phyloP scores from a whole-genome alignment of 2,113 vertebrate genomes.

The Rhabdornis inornatus region DNA sequence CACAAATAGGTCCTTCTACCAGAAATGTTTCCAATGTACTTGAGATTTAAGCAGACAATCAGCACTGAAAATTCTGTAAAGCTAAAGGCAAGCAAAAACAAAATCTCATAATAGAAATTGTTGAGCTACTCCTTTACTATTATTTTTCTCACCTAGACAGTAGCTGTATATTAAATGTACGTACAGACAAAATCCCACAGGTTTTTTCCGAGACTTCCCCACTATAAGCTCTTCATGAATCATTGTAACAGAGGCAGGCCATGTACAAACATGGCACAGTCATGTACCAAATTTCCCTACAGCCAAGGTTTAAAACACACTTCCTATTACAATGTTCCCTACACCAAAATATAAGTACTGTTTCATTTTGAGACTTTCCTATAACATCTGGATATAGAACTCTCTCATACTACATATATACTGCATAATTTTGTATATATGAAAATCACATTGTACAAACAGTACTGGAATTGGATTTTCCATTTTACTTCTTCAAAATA shows the following conservation, averaged over 20 bases:
- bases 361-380: background rate
- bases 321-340: background rate
- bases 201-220: background rate
- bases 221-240: background rate
- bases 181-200: background rate
- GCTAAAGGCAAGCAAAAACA: background rate
- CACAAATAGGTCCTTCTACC: background rate
- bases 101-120: background rate
- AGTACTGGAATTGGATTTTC: background rate
- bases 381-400: background rate
- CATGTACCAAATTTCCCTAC: too few species aligned
- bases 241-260: background rate
- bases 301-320: background rate
- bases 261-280: background rate
- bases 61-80: background rate
- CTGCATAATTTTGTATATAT: background rate
- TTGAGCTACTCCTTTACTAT: background rate
- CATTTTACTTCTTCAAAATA: background rate
- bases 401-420: background rate
- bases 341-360: background rate
- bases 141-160: background rate
- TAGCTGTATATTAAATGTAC: background rate
- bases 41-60: background rate
- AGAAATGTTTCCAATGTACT: background rate
- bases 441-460: background rate